Evolutionary conservation across 2,797 vertebrate genomes (phyloP), one percentile per base, ranked within the genome.

Genomic region (Scyliorhinus canicula): DNA sequence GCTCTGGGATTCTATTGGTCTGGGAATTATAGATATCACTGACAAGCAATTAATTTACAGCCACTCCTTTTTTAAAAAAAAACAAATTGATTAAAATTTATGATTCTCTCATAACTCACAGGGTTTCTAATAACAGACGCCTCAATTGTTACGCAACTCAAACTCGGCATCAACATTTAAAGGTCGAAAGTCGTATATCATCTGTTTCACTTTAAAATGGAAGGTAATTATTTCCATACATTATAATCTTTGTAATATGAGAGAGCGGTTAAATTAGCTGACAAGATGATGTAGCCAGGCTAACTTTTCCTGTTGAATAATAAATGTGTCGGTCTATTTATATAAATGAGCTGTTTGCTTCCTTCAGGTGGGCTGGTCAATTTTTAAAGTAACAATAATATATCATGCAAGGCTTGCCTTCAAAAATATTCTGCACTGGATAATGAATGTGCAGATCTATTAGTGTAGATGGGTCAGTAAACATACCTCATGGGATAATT

Each of bases 161-260:
- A 94, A 31, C 47, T n/a, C 0, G 31, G 47, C 31, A 71, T 71
- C 93, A 74, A 60, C 50, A 94, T 69, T 63, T 71, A 94, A 74
- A 71, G 93, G 67, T 52, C 47, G 47, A 74, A 94, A 94, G 9
- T 67, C 9, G 47, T 47, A 94, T 50, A 71, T 94, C 67, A 94
- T 94, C 93, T 94, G 93, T 94, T 94, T 94, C 31, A 94, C 69
- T 74, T 94, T 94, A 94, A 94, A 91, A 55, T 35, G 28, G 67
- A 71, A 94, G 93, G 67, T 94, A 94, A 94, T 94, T 94, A 74
- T 94, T 94, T 74, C 93, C 93, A 94, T 74, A 50, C 93, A 94
- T 94, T 94, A 69, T 93, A 57, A 74, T 71, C 67, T 94, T 94
- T 94, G 93, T 94, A 94, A 94, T 60, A 74, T 94, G 93, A 94